Percentiles rank a stretch among this genome's conserved stretches.
phyloP scores from a whole-genome alignment of 2,113 vertebrate genomes.

The Aptenodytes patagonicus region DNA sequence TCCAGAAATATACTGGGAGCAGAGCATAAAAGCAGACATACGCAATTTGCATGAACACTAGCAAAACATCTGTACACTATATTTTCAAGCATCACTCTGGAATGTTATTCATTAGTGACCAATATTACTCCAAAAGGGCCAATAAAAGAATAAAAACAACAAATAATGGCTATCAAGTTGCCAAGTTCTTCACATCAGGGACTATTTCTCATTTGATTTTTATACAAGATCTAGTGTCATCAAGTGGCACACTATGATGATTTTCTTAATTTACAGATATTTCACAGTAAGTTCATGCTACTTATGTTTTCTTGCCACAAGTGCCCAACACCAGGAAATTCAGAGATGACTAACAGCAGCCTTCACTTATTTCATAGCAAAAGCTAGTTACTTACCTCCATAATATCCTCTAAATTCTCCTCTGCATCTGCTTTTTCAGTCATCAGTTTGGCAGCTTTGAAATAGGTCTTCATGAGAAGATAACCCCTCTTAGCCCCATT shows the following conservation, averaged over 20 bases:
- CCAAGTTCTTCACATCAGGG: neutral
- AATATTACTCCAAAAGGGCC: neutral
- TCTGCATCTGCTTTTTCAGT: conserved; percentile 89
- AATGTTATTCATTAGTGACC: neutral
- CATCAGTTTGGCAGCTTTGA: conserved; percentile 89
- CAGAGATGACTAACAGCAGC: neutral
- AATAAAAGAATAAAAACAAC: neutral
- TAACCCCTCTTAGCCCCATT: conserved; percentile 84
- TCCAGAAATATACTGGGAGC: neutral
- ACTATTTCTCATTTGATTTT: neutral
- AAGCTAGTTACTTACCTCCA: conserved; percentile 79
- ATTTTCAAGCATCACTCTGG: neutral
- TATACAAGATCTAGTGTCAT: neutral
- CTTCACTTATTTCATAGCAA: neutral
- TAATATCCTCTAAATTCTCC: conserved; percentile 89
- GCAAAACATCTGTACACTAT: neutral
- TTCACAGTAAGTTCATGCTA: neutral
- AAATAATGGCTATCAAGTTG: neutral
- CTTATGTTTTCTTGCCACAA: neutral
- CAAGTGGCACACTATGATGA: neutral
- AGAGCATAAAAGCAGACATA: neutral
- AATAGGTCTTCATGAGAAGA: conserved; percentile 88
- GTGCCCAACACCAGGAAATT: neutral
- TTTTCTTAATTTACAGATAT: neutral
- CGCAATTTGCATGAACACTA: neutral